Evolutionary conservation across 2,797 vertebrate species (phyloP).

Genomic region (Hydrolagus colliei): DNA sequence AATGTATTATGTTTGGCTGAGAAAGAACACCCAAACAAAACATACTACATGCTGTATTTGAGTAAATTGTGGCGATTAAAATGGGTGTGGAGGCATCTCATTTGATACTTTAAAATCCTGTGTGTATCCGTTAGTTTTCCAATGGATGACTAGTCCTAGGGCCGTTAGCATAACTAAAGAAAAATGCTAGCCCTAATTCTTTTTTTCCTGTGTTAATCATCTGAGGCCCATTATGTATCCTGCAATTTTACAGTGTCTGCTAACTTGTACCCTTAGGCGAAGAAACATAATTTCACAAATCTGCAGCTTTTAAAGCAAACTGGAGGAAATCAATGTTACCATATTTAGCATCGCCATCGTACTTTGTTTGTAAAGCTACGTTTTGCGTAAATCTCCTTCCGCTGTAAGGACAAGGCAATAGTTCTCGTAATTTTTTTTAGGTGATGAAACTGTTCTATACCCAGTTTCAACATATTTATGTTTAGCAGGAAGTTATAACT

Average conservation of each 20-base stretch:
- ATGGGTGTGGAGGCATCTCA: slow-evolving; percentile 18
- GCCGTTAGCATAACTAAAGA: slow-evolving; percentile 86
- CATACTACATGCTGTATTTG: not conserved
- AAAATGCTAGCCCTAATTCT: slow-evolving; percentile 73
- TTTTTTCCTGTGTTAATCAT: slow-evolving; percentile 81
- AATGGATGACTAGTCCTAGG: slow-evolving; percentile 39
- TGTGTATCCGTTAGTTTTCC: slow-evolving; percentile 8
- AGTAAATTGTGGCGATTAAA: slow-evolving; percentile 15
- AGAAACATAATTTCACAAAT: slow-evolving; percentile 28
- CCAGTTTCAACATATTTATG: slow-evolving; percentile 1
- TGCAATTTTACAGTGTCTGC: slow-evolving; percentile 88
- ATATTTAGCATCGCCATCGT: too few species aligned
- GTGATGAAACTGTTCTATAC: not conserved
- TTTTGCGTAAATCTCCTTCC: slow-evolving; percentile 13
- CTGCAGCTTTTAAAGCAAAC: slow-evolving; percentile 21
- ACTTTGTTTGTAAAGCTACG: slow-evolving; percentile 2
- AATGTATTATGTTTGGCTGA: not conserved
- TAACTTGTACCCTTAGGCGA: slow-evolving; percentile 64
- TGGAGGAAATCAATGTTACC: slow-evolving; percentile 15
- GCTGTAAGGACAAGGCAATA: not conserved
- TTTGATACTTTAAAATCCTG: slow-evolving; percentile 21
- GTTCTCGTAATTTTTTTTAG: not conserved
- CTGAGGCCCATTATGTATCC: slow-evolving; percentile 80
- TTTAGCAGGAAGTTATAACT: slow-evolving; percentile 13
- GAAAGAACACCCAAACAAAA: not conserved